phyloP scores from a whole-genome alignment of 2,888 invertebrate species.

The Cremastobaeus sp. region DNA sequence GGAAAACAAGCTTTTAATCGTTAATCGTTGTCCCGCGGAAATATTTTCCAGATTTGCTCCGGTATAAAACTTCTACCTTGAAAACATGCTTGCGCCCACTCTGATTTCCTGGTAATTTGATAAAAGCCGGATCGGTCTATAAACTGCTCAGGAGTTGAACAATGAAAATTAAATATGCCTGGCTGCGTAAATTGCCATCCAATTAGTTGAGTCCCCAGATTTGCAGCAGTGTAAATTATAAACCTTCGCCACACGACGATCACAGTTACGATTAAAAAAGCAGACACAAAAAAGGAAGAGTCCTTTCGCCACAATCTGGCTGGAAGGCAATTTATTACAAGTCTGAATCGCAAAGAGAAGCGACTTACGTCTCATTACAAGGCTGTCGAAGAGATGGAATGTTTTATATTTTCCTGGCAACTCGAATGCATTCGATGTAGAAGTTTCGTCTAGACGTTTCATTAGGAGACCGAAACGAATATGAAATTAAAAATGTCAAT shows the following conservation, averaged over 20 bases:
- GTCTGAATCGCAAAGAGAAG: constrained; percentile 21
- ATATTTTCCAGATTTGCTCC: too few species aligned
- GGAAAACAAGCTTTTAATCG: too few species aligned
- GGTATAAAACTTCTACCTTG: too few species aligned
- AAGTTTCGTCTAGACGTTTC: constrained; percentile 33
- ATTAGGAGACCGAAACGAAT: constrained; percentile 32
- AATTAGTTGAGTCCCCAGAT: constrained; percentile 22
- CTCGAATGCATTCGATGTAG: constrained; percentile 22
- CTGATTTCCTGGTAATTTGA: constrained; percentile 20
- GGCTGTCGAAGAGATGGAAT: neutral
- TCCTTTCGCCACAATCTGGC: neutral
- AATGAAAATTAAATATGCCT: constrained; percentile 15
- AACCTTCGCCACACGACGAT: constrained; percentile 2
- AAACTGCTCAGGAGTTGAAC: too few species aligned
- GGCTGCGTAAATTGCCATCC: constrained; percentile 5
- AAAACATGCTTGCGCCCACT: constrained; percentile 1
- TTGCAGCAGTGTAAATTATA: constrained; percentile 14
- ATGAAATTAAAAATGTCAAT: constrained; percentile 53
- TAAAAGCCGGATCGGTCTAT: constrained; percentile 6
- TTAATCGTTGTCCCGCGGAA: too few species aligned
- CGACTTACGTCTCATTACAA: constrained; percentile 3
- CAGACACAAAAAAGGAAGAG: neutral
- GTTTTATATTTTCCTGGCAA: constrained; percentile 19
- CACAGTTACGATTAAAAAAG: constrained; percentile 1
- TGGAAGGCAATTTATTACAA: constrained; percentile 17